Conservation (phyloP, 2,797 vertebrate species). For the Betta splendens region DNA sequence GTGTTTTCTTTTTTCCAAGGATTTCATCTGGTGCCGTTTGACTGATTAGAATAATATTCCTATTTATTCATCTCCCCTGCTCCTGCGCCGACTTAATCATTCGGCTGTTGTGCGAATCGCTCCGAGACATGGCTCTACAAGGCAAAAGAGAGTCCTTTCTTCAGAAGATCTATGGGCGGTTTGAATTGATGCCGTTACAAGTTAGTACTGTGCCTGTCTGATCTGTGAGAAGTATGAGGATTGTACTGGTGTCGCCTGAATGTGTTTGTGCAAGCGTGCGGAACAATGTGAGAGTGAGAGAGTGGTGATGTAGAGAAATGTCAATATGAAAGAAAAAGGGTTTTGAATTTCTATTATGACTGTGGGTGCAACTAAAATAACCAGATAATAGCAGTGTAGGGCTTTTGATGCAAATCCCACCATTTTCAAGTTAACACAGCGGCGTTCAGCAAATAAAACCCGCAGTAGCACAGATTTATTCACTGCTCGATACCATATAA, state of each 20-base stretch:
- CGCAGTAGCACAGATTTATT: constrained; percentile 62
- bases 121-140: constrained; percentile 48
- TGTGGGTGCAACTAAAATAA: constrained; percentile 14
- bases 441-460: constrained; percentile 53
- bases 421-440: constrained; percentile 45
- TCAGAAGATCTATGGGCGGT: constrained; percentile 69
- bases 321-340: constrained; percentile 29
- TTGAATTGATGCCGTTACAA: constrained; percentile 81
- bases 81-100: constrained; percentile 86
- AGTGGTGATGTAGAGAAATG: background rate
- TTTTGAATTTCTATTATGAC: constrained; percentile 23
- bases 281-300: constrained; percentile 26
- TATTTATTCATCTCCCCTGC: constrained; percentile 83
- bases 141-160: constrained; percentile 42
- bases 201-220: constrained; percentile 70
- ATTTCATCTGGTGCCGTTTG: constrained; percentile 76
- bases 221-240: constrained; percentile 30
- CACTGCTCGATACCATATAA: constrained; percentile 64
- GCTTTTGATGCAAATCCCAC: constrained; percentile 34
- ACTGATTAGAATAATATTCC: constrained; percentile 82
- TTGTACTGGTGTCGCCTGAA: constrained; percentile 23
- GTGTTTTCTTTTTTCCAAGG: constrained; percentile 81
- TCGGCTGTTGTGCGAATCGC: constrained; percentile 60
- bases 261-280: constrained; percentile 12
- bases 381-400: constrained; percentile 14